Evolutionary conservation across 2,888 invertebrate species (phyloP).

Genomic region (Tillus elongatus): DNA sequence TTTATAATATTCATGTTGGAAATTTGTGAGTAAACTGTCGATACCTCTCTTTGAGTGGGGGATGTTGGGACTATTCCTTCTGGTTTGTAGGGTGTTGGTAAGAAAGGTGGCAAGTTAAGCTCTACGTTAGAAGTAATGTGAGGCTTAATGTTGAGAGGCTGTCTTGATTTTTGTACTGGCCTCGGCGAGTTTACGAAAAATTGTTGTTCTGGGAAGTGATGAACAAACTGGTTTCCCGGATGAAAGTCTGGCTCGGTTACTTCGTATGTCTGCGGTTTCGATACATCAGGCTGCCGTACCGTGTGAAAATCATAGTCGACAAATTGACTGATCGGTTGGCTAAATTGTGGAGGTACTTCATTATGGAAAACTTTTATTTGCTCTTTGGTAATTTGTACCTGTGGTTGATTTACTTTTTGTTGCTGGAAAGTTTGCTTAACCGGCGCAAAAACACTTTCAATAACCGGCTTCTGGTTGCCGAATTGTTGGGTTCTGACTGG

Average conservation of each 20-base stretch:
- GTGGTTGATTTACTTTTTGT: slow-evolving; percentile 20
- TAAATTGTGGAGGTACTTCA: slow-evolving; percentile 28
- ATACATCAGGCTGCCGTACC: slow-evolving; percentile 17
- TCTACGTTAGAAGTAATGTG: slow-evolving; percentile 18
- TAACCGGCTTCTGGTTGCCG: background rate
- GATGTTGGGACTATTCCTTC: slow-evolving; percentile 34
- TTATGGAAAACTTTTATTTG: slow-evolving; percentile 38
- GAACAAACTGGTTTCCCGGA: slow-evolving; percentile 11
- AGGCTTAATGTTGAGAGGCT: no score
- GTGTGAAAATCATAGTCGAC: slow-evolving; percentile 27
- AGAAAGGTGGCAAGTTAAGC: slow-evolving; percentile 29
- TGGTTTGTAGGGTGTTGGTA: slow-evolving; percentile 39
- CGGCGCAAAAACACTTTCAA: background rate
- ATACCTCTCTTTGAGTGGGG: slow-evolving; percentile 37
- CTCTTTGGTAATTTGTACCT: slow-evolving; percentile 40
- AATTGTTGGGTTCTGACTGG: background rate
- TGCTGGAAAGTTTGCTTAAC: slow-evolving; percentile 9
- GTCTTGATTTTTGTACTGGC: background rate
- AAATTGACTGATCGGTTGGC: slow-evolving; percentile 23
- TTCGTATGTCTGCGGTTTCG: slow-evolving; percentile 35
- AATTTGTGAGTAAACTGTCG: slow-evolving; percentile 37
- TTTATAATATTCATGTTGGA: slow-evolving; percentile 16
- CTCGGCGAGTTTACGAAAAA: slow-evolving; percentile 11
- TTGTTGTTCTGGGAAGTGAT: slow-evolving; percentile 19
- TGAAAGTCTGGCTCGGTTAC: slow-evolving; percentile 38